Percentiles rank a stretch among this genome's conserved stretches.
Conservation (phyloP, 2,797 vertebrate species). For the Syndactyla subalaris region DNA sequence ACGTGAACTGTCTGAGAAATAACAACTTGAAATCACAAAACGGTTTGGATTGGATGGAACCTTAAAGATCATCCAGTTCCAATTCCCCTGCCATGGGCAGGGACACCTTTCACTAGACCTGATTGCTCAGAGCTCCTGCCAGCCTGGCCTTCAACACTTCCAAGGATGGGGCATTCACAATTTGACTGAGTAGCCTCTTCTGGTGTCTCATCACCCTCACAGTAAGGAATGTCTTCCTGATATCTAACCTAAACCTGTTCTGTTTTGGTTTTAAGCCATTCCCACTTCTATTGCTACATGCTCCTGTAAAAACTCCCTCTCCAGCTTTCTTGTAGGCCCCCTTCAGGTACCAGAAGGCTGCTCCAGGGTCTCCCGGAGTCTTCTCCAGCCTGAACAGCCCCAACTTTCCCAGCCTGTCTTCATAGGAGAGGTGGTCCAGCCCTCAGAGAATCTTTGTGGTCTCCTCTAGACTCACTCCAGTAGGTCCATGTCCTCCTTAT, state of each 20-base stretch:
- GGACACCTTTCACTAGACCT: not conserved
- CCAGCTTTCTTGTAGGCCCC: not conserved
- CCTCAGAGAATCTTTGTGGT: not conserved
- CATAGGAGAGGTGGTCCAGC: not conserved
- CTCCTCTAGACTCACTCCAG: not conserved
- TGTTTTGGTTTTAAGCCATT: not conserved
- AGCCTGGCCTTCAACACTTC: not conserved
- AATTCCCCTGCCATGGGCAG: rapidly evolving
- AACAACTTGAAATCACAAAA: not conserved
- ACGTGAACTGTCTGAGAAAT: not conserved
- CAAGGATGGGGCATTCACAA: not conserved
- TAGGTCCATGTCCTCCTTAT: not conserved
- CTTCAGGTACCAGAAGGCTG: not conserved
- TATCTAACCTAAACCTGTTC: not conserved
- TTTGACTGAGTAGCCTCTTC: not conserved
- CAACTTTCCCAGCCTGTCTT: not conserved
- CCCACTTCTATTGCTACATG: not conserved
- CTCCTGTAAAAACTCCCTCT: not conserved
- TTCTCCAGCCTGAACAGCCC: not conserved
- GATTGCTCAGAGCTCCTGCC: not conserved
- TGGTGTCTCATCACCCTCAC: not conserved
- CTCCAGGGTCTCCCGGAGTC: not conserved
- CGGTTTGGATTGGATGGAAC: not conserved
- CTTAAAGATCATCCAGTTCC: not conserved
- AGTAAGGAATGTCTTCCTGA: not conserved